Percentiles rank a stretch among this genome's conserved stretches.
phyloP scores from a whole-genome alignment of 2,113 vertebrate species.

The Notothenia coriiceps region DNA sequence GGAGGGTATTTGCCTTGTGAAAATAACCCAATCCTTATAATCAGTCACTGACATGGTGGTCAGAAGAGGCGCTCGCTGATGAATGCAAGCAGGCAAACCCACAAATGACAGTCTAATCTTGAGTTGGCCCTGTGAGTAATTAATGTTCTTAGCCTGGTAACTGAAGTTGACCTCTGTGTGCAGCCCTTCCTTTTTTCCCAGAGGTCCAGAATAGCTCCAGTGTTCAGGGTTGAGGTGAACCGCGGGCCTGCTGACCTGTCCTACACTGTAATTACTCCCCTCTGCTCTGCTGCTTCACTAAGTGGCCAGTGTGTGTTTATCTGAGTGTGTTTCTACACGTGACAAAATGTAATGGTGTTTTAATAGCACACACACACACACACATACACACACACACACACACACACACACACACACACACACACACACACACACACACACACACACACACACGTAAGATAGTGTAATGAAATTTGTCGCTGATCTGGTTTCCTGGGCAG shows the following conservation, averaged over 20 bases:
- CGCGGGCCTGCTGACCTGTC: conserved; percentile 63
- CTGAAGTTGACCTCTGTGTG: conserved; percentile 51
- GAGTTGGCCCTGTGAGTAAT: conserved; percentile 64
- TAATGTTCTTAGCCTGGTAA: conserved; percentile 62
- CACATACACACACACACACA: background rate
- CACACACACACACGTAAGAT: background rate
- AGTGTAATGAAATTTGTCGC: conserved; percentile 40
- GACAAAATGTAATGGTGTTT: conserved; percentile 11
- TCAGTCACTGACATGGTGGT: conserved; percentile 57
- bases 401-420: background rate
- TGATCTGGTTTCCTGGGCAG: conserved; percentile 36
- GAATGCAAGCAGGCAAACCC: conserved; percentile 55
- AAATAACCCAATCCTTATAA: conserved; percentile 44
- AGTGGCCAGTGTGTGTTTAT: conserved; percentile 30
- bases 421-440: conserved; percentile 1
- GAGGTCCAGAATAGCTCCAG: conserved; percentile 68
- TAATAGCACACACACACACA: background rate
- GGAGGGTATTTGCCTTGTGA: conserved; percentile 31
- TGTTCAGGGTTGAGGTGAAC: conserved; percentile 71
- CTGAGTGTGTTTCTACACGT: conserved; percentile 24
- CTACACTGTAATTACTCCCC: conserved; percentile 71
- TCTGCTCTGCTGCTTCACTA: conserved; percentile 43
- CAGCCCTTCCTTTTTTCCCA: conserved; percentile 61
- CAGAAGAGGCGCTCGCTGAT: conserved; percentile 47
- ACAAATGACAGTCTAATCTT: conserved; percentile 71